phyloP scores from a whole-genome alignment of 2,113 vertebrate species.

The Colinus virginianus region DNA sequence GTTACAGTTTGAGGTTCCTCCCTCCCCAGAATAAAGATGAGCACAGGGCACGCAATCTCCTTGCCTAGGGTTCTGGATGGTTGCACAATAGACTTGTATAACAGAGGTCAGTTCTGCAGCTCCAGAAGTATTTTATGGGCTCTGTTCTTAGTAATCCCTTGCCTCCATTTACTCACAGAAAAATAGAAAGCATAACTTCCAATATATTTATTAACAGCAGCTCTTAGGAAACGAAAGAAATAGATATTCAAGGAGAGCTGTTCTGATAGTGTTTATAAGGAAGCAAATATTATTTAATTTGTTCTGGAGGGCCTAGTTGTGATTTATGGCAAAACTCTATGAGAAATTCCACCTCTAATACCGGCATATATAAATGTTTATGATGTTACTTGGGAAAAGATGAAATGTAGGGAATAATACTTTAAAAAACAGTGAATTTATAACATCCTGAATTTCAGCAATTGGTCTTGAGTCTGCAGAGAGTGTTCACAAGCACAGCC shows the following conservation, averaged over 20 bases:
- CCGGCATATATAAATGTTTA: background rate
- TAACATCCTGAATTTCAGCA: background rate
- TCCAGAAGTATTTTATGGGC: background rate
- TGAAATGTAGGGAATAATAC: background rate
- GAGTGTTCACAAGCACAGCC: background rate
- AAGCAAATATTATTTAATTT: background rate
- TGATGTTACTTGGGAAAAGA: background rate
- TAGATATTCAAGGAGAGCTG: background rate
- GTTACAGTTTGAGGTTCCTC: background rate
- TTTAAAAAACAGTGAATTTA: background rate
- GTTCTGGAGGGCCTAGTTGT: background rate
- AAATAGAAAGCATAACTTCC: background rate
- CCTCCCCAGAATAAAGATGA: background rate
- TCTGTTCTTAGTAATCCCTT: background rate
- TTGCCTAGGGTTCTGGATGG: background rate
- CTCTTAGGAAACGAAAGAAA: conserved; percentile 6
- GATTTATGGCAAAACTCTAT: background rate
- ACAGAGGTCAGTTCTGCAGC: background rate
- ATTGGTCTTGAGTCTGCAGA: background rate
- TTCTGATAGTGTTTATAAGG: background rate
- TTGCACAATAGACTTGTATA: background rate
- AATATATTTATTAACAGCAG: background rate
- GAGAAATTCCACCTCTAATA: background rate
- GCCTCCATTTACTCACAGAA: background rate
- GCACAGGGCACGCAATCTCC: background rate